A percentile compares a stretch with the other conserved stretches of the same genome.
Conservation (phyloP, 2,797 vertebrate species). For the Sebastes itinus region DNA sequence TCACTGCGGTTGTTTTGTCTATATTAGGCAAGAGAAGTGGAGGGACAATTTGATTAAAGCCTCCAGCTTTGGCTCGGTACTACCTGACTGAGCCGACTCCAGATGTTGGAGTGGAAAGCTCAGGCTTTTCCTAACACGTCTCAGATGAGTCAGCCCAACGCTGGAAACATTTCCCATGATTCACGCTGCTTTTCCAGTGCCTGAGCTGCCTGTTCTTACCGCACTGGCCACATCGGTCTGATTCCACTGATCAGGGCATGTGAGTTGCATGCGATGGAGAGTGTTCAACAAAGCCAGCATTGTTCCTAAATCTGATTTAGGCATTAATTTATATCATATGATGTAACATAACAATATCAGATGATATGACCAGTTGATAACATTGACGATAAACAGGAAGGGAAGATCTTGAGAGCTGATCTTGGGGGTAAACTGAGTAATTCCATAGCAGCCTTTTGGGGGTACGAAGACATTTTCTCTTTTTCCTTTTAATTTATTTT, state of each 20-base stretch:
- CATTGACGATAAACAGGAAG: constrained; percentile 17
- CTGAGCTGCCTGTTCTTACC: constrained; percentile 19
- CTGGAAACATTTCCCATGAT: constrained; percentile 66
- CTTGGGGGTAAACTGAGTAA: constrained; percentile 7
- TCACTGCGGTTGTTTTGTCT: constrained; percentile 53
- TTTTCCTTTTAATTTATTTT: constrained; percentile 41
- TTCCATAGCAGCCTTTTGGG: constrained; percentile 24
- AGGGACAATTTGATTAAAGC: constrained; percentile 51
- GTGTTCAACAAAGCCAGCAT: constrained; percentile 28
- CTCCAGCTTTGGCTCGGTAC: constrained; percentile 25
- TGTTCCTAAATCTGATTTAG: constrained; percentile 31
- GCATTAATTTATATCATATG: constrained; percentile 31
- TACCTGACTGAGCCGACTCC: constrained; percentile 44
- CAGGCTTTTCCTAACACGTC: constrained; percentile 43
- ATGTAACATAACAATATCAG: constrained; percentile 1
- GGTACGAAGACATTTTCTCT: constrained; percentile 7
- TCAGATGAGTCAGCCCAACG: constrained; percentile 55
- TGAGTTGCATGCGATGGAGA: constrained; percentile 29
- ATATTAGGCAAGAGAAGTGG: constrained; percentile 62
- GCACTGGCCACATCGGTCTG: constrained; percentile 23
- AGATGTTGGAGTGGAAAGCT: constrained; percentile 69
- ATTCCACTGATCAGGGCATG: constrained; percentile 33
- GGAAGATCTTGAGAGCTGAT: constrained; percentile 5
- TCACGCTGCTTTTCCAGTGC: constrained; percentile 57
- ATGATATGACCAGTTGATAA: constrained; percentile 7